Evolutionary conservation across 2,888 invertebrate genomes (phyloP).

Genomic region (Aproaerema taeniolella): DNA sequence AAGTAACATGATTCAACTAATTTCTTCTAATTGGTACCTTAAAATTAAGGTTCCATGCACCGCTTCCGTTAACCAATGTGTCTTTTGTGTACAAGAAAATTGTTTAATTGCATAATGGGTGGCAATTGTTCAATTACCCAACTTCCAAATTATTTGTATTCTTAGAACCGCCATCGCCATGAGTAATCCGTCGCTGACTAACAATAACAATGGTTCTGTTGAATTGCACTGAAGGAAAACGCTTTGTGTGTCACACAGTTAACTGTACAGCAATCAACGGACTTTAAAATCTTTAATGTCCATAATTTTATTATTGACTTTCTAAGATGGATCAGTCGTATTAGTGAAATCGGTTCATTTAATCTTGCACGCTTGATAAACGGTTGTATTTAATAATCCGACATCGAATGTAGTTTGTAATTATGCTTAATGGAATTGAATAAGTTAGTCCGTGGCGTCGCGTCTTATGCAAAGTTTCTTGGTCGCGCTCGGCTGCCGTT

Average conservation of each 20-base stretch:
- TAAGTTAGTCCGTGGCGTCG: no score
- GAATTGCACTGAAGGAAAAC: slow-evolving; percentile 17
- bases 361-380: no score
- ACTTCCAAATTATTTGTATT: slow-evolving; percentile 37
- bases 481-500: slow-evolving; percentile 31
- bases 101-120: slow-evolving; percentile 50
- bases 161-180: slow-evolving; percentile 33
- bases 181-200: slow-evolving; percentile 26
- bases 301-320: no score
- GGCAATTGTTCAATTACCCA: slow-evolving; percentile 40
- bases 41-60: slow-evolving; percentile 22
- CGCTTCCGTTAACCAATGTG: slow-evolving; percentile 30
- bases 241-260: slow-evolving; percentile 26
- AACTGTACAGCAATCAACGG: no score
- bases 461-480: no score
- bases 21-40: slow-evolving; percentile 14
- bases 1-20: slow-evolving; percentile 10
- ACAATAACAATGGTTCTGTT: slow-evolving; percentile 24
- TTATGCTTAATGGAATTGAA: no score
- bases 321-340: no score
- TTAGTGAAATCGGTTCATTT: no score
- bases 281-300: no score
- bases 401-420: no score
- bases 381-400: no score
- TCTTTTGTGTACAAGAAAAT: slow-evolving; percentile 31